Evolutionary conservation across 92 coral and sea anemone genomes (phyloP), one percentile per base, ranked within the genome.

Genomic region (Pocillopora grandis): DNA sequence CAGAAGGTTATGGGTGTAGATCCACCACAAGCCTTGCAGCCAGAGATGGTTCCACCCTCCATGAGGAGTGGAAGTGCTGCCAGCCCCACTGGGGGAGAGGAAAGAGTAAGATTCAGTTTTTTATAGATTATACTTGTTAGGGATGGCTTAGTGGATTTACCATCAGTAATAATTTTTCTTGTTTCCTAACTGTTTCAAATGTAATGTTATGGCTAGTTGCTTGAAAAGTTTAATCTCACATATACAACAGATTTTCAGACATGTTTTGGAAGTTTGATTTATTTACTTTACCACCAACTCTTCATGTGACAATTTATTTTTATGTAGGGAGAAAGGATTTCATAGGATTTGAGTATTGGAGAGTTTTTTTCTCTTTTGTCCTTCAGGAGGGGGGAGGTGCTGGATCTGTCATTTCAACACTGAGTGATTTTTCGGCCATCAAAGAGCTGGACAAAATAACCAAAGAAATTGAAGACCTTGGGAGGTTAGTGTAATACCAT

Each of bases 11-110:
- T 92, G 76, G 99, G 99, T 15, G 88, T 90, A 31, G 99, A 97
- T n/a, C 95, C 96, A 23, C 98, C 98, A 19, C 92, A 90, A 69
- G 78, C 91, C 2, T 90, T 97, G 64, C 90, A 95, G 35, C 90
- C 99, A 18, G 99, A 97, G 61, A 97, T 97, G 99, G 89, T 97
- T 13, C 99, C 99, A 17, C 99, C 99, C 35, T 91, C 98, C 12
- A 87, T 97, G 97, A 85, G 99, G 76, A 90, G 89, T 65, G 77
- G 81, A 42, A 35, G 88, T 37, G 66, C 89, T 13, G 61, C 79
- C 31, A 88, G 87, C 20, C 78, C 91, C 17, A 77, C 88, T 14
- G 71, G 91, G 20, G 77, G 86, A 23, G 98, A 96, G 48, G 91
- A 80, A 15, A 90, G 90, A 95, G 98, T 94, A 64, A 58, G 72